Conservation (phyloP, 1,140 invertebrate genomes). For the Coenobita brevimanus region DNA sequence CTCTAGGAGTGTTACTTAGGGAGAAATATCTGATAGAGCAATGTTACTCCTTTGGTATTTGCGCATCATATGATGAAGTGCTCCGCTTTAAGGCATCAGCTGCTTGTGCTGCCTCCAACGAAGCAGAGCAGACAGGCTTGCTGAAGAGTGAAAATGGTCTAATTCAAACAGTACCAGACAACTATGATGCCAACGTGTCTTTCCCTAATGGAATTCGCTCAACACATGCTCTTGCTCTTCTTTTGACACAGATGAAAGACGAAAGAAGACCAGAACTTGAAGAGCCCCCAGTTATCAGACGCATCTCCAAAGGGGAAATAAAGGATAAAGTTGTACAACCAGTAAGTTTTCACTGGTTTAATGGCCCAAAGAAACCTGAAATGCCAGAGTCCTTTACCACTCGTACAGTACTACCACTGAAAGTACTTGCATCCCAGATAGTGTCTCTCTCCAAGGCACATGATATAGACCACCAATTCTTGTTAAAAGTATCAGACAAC, state of each 20-base stretch:
- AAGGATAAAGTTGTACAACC: not conserved
- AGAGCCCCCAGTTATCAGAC: not conserved
- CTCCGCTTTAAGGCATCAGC: not conserved
- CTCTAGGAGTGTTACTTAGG: not conserved
- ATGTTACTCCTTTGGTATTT: not conserved
- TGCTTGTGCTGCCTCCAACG: not conserved
- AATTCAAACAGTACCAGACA: not conserved
- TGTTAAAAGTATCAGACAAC: not conserved
- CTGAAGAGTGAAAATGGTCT: not conserved
- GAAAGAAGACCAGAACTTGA: too few relatives aligned
- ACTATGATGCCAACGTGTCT: not conserved
- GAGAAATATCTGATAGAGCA: not conserved
- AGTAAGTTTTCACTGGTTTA: not conserved
- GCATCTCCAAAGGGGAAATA: not conserved
- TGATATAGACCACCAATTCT: not conserved
- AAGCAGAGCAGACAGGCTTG: not conserved
- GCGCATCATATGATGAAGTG: conserved; percentile 2
- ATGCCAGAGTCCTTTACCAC: not conserved
- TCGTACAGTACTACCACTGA: not conserved
- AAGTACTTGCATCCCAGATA: not conserved
- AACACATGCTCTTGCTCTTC: not conserved
- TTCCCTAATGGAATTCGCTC: not conserved
- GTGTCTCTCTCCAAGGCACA: not conserved
- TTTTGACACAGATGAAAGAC: not conserved
- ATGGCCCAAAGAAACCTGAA: not conserved